Evolutionary conservation across 2,113 vertebrate genomes (phyloP).

Genomic region (Gymnorhina tibicen): DNA sequence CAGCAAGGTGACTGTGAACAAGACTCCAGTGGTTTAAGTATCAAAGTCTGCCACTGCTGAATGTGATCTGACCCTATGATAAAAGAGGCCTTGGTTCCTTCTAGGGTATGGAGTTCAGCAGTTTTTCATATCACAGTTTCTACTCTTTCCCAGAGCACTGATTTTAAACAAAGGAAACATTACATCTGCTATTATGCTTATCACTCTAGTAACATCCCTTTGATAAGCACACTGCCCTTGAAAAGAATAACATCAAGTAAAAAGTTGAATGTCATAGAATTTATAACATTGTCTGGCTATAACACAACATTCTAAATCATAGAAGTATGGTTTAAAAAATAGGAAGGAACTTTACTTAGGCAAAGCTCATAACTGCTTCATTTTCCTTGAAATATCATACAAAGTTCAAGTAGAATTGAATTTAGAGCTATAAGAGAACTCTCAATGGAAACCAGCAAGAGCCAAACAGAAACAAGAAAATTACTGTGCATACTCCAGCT

Average conservation of each 20-base stretch:
- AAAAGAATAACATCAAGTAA: neutral
- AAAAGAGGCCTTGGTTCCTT: neutral
- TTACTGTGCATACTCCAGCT: neutral
- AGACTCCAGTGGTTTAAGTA: neutral
- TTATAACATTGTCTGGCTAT: neutral
- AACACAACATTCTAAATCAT: neutral
- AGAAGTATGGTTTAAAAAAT: neutral
- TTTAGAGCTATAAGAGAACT: neutral
- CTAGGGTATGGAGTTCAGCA: neutral
- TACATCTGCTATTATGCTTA: neutral
- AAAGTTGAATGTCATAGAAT: neutral
- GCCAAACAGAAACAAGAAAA: neutral
- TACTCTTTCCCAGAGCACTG: neutral
- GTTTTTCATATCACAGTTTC: constrained; percentile 20
- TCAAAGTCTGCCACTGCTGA: constrained; percentile 9
- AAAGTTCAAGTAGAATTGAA: neutral
- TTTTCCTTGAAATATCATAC: neutral
- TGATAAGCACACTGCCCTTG: neutral
- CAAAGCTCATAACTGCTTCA: neutral
- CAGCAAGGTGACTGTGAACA: neutral
- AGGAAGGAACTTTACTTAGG: neutral
- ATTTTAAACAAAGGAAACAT: neutral
- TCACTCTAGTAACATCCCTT: neutral
- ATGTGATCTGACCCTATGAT: neutral
- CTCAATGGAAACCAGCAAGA: neutral